A percentile compares a stretch with the other conserved stretches of the same genome.
Evolutionary conservation across 2,113 vertebrate genomes (phyloP).

Genomic region (Xenus cinereus): DNA sequence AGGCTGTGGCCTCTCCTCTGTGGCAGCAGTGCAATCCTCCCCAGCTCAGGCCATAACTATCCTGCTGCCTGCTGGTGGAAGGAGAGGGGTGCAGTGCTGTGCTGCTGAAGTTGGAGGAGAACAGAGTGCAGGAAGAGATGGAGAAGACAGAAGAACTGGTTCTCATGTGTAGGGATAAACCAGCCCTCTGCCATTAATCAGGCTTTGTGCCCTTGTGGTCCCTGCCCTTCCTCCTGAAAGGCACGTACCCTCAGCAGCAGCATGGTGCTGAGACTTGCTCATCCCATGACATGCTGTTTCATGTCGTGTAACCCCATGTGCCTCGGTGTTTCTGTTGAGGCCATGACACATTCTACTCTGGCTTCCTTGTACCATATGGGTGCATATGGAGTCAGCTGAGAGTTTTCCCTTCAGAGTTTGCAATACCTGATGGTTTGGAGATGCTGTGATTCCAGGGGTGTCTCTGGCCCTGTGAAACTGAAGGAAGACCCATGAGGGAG

Average conservation of each 20-base stretch:
- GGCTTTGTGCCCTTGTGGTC: neutral
- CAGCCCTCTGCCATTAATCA: neutral
- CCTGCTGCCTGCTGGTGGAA: rapidly evolving
- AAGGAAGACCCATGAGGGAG: neutral
- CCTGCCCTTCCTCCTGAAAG: neutral
- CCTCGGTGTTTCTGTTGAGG: neutral
- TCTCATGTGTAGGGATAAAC: neutral
- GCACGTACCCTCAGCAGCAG: neutral
- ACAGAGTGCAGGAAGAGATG: neutral
- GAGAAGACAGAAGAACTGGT: neutral
- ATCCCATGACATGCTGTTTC: neutral
- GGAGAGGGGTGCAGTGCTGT: neutral
- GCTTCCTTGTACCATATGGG: neutral
- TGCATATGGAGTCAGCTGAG: neutral
- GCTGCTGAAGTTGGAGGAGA: neutral
- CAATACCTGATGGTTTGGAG: neutral
- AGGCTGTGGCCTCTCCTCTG: neutral
- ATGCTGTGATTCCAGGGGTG: neutral
- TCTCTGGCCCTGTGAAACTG: neutral
- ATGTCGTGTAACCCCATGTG: rapidly evolving
- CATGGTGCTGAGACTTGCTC: neutral
- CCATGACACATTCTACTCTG: neutral
- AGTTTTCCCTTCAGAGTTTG: neutral
- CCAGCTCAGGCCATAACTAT: neutral
- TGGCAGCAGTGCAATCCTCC: neutral